Conservation (phyloP, 2,113 vertebrate species). For the Colossoma macropomum region DNA sequence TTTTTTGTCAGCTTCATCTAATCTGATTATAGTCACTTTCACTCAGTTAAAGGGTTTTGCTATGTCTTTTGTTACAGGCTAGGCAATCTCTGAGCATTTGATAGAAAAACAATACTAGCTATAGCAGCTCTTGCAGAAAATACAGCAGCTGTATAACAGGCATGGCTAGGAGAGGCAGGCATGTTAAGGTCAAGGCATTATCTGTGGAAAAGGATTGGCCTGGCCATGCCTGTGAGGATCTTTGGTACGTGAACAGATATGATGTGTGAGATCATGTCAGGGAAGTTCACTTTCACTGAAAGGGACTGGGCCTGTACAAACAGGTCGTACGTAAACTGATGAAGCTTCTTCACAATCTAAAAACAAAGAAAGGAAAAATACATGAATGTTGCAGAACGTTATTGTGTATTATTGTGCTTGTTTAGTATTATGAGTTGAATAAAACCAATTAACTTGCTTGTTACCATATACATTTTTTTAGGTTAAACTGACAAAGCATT, state of each 20-base stretch:
- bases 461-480: too few relatives aligned
- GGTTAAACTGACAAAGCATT: too few relatives aligned
- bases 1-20: too few relatives aligned
- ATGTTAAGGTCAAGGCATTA: constrained; percentile 47
- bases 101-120: not conserved
- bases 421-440: too few relatives aligned
- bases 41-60: not conserved
- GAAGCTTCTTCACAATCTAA: constrained; percentile 92
- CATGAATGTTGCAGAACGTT: not conserved
- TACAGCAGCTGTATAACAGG: not conserved
- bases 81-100: too few relatives aligned
- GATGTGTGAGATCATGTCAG: constrained; percentile 97
- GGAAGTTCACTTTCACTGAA: constrained; percentile 87
- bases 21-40: too few relatives aligned
- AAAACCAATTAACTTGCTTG: too few relatives aligned
- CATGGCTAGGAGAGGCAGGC: not conserved
- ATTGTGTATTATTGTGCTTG: too few relatives aligned
- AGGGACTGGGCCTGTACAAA: constrained; percentile 89
- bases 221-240: constrained; percentile 94
- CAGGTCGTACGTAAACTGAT: constrained; percentile 96
- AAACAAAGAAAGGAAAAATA: not conserved
- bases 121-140: not conserved
- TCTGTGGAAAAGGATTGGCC: constrained; percentile 92
- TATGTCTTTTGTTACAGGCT: not conserved
- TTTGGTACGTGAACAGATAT: constrained; percentile 96